These are phyloP conservation scores for Presbytis comata DNA, from an alignment of 2,797 vertebrate genomes.

Conservation along the genomic window DNA sequence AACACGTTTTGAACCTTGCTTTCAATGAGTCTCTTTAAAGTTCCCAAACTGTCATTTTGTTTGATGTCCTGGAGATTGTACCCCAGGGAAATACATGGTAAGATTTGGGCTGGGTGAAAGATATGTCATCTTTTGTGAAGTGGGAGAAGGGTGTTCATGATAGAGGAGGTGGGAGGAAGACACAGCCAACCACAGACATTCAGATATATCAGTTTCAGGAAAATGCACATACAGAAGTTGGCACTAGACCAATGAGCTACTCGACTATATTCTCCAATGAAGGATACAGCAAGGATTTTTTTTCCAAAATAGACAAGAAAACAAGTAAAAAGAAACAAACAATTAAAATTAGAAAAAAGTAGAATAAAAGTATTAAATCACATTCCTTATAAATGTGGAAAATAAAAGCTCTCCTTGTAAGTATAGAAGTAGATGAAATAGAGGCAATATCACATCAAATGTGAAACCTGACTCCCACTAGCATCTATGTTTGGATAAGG, in stretches of 20 bases:
- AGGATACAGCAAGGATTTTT: not conserved
- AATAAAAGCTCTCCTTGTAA: conserved; percentile 20
- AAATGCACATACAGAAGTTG: not conserved
- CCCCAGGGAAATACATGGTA: not conserved
- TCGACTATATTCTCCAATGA: not conserved
- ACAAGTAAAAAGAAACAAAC: not conserved
- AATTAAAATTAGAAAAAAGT: not conserved
- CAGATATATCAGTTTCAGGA: not conserved
- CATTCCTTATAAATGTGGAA: not conserved
- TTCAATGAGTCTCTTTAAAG: conserved; percentile 18
- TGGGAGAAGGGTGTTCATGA: not conserved
- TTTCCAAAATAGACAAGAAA: not conserved
- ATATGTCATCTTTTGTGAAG: not conserved
- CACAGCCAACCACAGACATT: not conserved
- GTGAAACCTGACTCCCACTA: not conserved
- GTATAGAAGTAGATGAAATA: not conserved
- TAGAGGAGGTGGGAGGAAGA: not conserved
- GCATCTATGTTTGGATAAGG: conserved; percentile 12
- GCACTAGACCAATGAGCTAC: not conserved
- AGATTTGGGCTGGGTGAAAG: not conserved
- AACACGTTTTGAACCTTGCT: not conserved
- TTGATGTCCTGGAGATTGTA: not conserved
- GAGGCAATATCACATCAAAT: not conserved
- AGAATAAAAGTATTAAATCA: not conserved
- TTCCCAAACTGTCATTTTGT: not conserved